Percentiles rank a stretch among this genome's conserved stretches.
These are phyloP conservation scores for Magallana gigas DNA, from an alignment of 1,140 invertebrate genomes.

Conservation along the genomic window DNA sequence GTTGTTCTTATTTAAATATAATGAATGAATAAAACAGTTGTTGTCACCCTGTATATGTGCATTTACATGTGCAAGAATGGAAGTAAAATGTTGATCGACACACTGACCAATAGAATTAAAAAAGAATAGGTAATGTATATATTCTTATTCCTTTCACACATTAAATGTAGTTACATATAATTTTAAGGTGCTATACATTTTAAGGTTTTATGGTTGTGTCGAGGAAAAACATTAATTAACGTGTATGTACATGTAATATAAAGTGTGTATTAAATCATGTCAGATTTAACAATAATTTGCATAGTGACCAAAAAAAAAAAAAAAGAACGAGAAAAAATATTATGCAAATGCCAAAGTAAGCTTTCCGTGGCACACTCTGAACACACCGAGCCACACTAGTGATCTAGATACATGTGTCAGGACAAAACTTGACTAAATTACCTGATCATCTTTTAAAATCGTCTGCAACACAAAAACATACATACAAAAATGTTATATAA, in stretches of 20 bases:
- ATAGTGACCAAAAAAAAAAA: background rate
- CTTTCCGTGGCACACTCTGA: constrained; percentile 14
- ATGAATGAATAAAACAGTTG: too few relatives aligned
- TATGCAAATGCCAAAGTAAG: background rate
- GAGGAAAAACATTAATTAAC: too few relatives aligned
- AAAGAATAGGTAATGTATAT: too few relatives aligned
- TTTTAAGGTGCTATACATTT: too few relatives aligned
- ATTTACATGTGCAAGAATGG: too few relatives aligned
- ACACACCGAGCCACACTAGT: constrained; percentile 30
- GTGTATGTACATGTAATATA: background rate
- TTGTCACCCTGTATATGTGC: too few relatives aligned
- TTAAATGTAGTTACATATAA: too few relatives aligned
- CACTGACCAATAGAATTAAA: too few relatives aligned
- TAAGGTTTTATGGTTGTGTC: too few relatives aligned
- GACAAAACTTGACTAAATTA: background rate
- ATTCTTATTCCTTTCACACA: too few relatives aligned
- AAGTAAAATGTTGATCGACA: too few relatives aligned
- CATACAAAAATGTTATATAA: background rate
- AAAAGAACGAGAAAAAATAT: background rate
- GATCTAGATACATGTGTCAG: background rate
- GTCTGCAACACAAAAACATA: constrained; percentile 9
- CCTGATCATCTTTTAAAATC: background rate
- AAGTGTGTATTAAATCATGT: background rate
- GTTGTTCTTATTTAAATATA: too few relatives aligned
- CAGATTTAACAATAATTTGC: background rate